Base-by-base conservation (phyloP, 1,140 invertebrate species). In the Acromyrmex echinatior region DNA sequence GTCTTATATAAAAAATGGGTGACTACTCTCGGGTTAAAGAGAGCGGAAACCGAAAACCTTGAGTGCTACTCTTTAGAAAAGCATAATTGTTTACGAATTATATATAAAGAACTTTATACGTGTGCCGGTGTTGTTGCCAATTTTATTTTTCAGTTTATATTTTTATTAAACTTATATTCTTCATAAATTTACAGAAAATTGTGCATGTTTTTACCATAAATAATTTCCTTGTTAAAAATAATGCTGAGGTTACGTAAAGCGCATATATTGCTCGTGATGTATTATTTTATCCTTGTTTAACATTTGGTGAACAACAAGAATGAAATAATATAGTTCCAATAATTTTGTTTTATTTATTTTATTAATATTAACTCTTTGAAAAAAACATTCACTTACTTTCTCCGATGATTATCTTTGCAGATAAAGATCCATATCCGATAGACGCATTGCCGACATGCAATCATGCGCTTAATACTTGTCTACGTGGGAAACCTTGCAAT, bases 361-460 rank as follows among this genome's bases (percentile, higher is more conserved):
- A 25, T 53, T 68, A 70, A 53, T 25, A n/a, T 70, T 70, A 62
- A 60, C 9, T 9, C 3, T 14, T 80, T 21, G 6, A 82, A 14
- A 9, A 25, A n/a, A 39, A 66, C 16, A 3, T 51, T 81, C 51
- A 21, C 12, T 86, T 58, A 73, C 25, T 79, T 76, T 62, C n/a
- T 77, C 14, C 1, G 16, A 89, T 62, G 14, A 18, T n/a, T 53
- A n/a, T 82, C 28, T 73, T 95, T 96, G 87, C 97, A 98, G 98
- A 98, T 92, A 98, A 98, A 96, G 98, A 98, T 96, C 97, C 97
- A 16, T 98, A 98, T 95, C 97, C 97, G 18, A 97, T 98, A 76
- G 98, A 98, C 93, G 97, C 97, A 53, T 96, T 99, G 92, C 98
- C 98, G 70, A 98, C 97, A 53, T 98, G 98, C 95, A 98, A 97